These are phyloP conservation scores for Nemoura dubitans DNA, from an alignment of 2,888 invertebrate genomes.

Conservation along the genomic window DNA sequence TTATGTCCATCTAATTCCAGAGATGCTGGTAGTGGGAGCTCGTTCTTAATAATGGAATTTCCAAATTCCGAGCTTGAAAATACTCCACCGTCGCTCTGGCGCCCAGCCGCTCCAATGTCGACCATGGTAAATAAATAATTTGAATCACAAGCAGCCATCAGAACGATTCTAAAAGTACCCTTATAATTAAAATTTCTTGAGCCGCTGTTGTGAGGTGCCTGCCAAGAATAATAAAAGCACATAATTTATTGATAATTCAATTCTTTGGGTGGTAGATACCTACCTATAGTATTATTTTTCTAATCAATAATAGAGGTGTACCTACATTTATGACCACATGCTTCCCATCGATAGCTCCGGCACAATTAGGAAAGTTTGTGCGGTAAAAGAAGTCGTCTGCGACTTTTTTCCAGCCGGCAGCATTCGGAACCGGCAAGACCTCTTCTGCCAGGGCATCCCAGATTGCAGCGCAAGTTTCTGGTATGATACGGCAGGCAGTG, in stretches of 20 bases:
- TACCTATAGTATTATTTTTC: neutral
- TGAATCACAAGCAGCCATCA: slow-evolving; percentile 34
- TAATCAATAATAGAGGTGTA: no score
- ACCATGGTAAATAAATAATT: slow-evolving; percentile 36
- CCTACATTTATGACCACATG: slow-evolving; percentile 26
- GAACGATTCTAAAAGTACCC: slow-evolving; percentile 2
- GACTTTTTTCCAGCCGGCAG: slow-evolving; percentile 7
- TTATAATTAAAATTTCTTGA: slow-evolving; percentile 4
- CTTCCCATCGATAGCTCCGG: slow-evolving; percentile 38
- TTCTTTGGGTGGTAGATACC: neutral
- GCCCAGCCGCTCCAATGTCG: slow-evolving; percentile 41
- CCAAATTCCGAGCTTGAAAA: slow-evolving; percentile 37
- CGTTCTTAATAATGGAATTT: neutral
- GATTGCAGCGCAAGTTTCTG: slow-evolving; percentile 1
- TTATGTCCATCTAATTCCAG: neutral
- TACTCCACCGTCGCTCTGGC: slow-evolving; percentile 35
- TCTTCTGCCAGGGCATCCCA: neutral
- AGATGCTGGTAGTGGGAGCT: neutral
- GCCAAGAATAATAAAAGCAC: neutral
- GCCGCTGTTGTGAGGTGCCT: neutral
- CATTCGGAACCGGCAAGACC: neutral
- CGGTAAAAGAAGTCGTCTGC: slow-evolving; percentile 8
- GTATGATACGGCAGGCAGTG: neutral
- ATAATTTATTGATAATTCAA: neutral
- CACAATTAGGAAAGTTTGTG: slow-evolving; percentile 36